These are phyloP conservation scores for Alloscopus bannaensis DNA, from an alignment of 2,888 invertebrate genomes.

Conservation along the genomic window DNA sequence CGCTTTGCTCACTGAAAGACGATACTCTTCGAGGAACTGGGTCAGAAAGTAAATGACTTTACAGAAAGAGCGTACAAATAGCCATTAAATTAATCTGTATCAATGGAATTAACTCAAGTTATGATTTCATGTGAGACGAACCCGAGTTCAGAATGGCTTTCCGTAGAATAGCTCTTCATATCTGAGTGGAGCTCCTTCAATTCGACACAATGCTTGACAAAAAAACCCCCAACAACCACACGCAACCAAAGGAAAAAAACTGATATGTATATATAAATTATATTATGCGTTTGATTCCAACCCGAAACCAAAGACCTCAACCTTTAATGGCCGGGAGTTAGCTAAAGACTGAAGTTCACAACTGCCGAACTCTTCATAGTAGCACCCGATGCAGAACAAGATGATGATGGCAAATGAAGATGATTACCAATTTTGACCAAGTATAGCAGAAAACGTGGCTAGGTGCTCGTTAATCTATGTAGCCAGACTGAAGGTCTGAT, in stretches of 20 bases:
- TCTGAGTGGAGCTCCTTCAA: too few species aligned
- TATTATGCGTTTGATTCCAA: background rate
- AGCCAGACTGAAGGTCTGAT: too few species aligned
- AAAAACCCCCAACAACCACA: too few species aligned
- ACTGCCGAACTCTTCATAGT: conserved; percentile 21
- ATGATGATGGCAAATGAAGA: conserved; percentile 28
- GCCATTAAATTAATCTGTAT: too few species aligned
- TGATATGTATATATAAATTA: background rate
- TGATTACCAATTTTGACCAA: conserved; percentile 44
- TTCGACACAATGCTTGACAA: too few species aligned
- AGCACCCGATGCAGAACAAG: conserved; percentile 14
- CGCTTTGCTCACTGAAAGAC: too few species aligned
- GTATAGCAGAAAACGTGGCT: background rate
- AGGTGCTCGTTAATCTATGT: too few species aligned
- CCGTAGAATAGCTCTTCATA: conserved; percentile 52
- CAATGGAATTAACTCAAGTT: background rate
- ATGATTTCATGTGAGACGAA: conserved; percentile 7
- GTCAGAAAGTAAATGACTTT: too few species aligned
- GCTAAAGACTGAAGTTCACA: conserved; percentile 55
- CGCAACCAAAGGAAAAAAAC: background rate
- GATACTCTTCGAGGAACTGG: too few species aligned
- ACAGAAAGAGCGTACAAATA: too few species aligned
- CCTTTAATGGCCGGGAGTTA: conserved; percentile 62
- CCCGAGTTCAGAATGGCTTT: conserved; percentile 35
- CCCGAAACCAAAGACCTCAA: conserved; percentile 13